phyloP scores from a whole-genome alignment of 2,888 invertebrate species.

The Nomada hirtipes region DNA sequence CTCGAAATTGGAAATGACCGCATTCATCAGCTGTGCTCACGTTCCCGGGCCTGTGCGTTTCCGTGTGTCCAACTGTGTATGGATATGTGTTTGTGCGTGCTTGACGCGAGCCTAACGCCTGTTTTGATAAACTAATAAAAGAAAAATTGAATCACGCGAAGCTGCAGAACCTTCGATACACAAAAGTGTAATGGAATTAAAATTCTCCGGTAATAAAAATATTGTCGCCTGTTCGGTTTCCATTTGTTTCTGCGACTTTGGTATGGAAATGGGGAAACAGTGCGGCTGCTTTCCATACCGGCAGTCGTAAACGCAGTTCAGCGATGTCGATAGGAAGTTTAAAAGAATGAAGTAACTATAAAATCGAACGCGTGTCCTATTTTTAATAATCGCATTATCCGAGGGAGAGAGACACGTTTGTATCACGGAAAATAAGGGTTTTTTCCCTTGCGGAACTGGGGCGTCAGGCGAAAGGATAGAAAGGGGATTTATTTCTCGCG shows the following conservation, averaged over 20 bases:
- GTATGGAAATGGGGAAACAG: too few species aligned
- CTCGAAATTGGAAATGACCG: constrained; percentile 52
- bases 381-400: constrained; percentile 48
- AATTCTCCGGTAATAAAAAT: too few species aligned
- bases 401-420: constrained; percentile 3
- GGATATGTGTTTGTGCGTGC: constrained; percentile 10
- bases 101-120: not conserved
- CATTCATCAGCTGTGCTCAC: constrained; percentile 31
- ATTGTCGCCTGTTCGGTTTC: too few species aligned
- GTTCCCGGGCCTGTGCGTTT: not conserved
- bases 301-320: not conserved
- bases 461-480: constrained; percentile 1
- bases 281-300: not conserved
- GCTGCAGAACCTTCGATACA: not conserved
- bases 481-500: constrained; percentile 33
- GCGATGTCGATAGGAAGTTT: not conserved
- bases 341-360: not conserved
- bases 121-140: not conserved
- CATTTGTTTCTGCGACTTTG: too few species aligned
- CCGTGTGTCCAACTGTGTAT: not conserved
- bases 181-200: too few species aligned
- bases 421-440: constrained; percentile 5
- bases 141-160: not conserved
- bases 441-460: constrained; percentile 1
- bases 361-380: constrained; percentile 30